Evolutionary conservation across 2,797 vertebrate genomes (phyloP).

Genomic region (Enteromius trimaculatus): DNA sequence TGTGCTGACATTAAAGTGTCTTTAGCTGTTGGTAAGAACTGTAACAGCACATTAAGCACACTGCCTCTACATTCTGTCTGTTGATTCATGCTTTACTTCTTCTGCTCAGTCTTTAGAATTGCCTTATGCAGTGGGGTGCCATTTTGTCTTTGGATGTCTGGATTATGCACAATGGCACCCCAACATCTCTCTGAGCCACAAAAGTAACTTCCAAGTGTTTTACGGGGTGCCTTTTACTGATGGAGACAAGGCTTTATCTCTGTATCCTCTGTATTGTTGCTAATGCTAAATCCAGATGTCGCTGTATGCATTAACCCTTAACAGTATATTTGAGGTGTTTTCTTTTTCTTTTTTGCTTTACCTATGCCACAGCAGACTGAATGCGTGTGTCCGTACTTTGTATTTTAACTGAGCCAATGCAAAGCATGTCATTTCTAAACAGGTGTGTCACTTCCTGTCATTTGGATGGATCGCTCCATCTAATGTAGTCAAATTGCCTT

Average conservation of each 20-base stretch:
- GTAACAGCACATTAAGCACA: not conserved
- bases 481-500: constrained; percentile 10
- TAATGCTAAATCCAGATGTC: constrained; percentile 38
- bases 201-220: constrained; percentile 41
- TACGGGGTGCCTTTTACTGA: constrained; percentile 54
- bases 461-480: not conserved
- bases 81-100: constrained; percentile 14
- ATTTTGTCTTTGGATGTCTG: constrained; percentile 45
- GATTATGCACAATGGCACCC: constrained; percentile 54
- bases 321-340: constrained; percentile 12
- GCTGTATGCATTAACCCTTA: constrained; percentile 15
- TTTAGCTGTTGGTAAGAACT: constrained; percentile 16
- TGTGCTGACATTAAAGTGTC: constrained; percentile 23
- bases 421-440: constrained; percentile 20
- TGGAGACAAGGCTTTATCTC: constrained; percentile 50
- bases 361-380: constrained; percentile 19
- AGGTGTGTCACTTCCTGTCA: not conserved
- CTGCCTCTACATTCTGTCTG: not conserved
- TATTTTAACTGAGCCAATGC: constrained; percentile 46
- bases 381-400: constrained; percentile 52
- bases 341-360: constrained; percentile 11
- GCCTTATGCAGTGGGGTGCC: constrained; percentile 58
- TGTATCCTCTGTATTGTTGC: constrained; percentile 23
- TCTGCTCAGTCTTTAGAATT: constrained; percentile 50
- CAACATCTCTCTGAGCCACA: constrained; percentile 49